Base-by-base conservation (phyloP, 1,140 invertebrate genomes). In the Drosophila bocki region DNA sequence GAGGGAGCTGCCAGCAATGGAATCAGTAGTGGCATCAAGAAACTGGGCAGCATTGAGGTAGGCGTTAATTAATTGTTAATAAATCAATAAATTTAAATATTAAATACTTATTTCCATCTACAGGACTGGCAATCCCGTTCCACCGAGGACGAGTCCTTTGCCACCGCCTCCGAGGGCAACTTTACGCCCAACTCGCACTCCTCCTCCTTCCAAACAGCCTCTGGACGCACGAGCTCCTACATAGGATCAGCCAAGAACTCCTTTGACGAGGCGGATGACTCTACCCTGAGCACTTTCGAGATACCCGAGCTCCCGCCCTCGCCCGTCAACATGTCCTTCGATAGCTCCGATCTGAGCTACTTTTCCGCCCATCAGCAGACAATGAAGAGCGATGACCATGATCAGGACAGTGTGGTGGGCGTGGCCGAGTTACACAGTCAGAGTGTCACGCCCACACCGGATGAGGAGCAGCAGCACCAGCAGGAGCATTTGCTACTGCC, bases 81-180 rank as follows among this genome's bases (percentile, higher is more conserved):
- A 19, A 53, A 7, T 35, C 0, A 53, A 19, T 8, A 8, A 35
- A 35, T 53, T 13, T 0, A 35, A 13, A 19, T 63, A 2, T 12
- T 32, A 17, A 26, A 33, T 41, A 9, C 37, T 39, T 47, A 33
- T 65, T 47, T 1, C n/a, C 19, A 8, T 29, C 45, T 7, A 3
- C 37, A 93, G 92, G 93, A 93, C 62, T 93, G 91, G 91, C 93
- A 91, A 6, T 92, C 92, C 6, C 90, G 82, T 48, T 94, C 93
- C 6, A 93, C 92, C 6, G 92, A 93, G 59, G 93, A 94, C 57
- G 95, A 96, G 53, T 95, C 95, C 76, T 96, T 95, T 93, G 82
- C 94, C 32, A 96, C 95, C 7, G 95, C 95, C n/a, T 96, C 95
- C 1, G 95, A 96, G 77, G 95, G 95, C 70, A 95, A 95, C 9